Base-by-base conservation (phyloP, 1,140 invertebrate species). In the Drosophila melanica region DNA sequence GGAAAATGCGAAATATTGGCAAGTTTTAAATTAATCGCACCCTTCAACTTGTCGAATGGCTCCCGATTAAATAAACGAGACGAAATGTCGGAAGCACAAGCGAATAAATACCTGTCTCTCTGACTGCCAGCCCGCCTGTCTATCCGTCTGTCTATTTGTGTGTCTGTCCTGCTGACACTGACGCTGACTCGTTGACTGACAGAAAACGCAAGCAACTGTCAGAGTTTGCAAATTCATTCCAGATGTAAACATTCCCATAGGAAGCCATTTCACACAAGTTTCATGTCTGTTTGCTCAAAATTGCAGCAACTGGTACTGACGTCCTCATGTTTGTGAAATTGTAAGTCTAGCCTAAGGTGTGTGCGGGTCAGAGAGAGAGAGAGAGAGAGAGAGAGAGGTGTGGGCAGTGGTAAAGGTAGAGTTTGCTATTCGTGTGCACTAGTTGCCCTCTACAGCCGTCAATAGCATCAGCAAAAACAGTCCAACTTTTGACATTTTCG, bases 241-340 rank as follows among this genome's bases (percentile, higher is more conserved):
- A 84, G 80, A 82, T 84, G 80, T 81, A 78, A 81, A 82, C 72
- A 79, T 82, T 84, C 80, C 65, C 80, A 82, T 75, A 79, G 80
- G 75, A 82, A 82, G 64, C 71, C 71, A 79, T 82, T 84, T 79
- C 63, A 81, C 79, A 68, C 75, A 84, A 81, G 77, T 84, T 84
- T 79, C 72, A 69, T 76, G 79, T 82, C 71, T 82, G 80, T 82
- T 84, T 81, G 66, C 64, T 69, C 71, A 79, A 77, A 81, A 48
- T 58, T 77, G 65, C 78, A 81, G 45, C 79, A 77, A 81, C 79
- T 81, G 78, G 54, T 68, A 42, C 78, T 77, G 75, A 81, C 71
- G 55, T 75, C 35, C 37, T 30, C 44, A 58, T 39, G 58, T 41
- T 27, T 47, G 50, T 16, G 18, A 47, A 51, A 16, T 14, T 35